Base-by-base conservation (phyloP, 2,888 invertebrate species). In the Agonopterix subpropinquella region DNA sequence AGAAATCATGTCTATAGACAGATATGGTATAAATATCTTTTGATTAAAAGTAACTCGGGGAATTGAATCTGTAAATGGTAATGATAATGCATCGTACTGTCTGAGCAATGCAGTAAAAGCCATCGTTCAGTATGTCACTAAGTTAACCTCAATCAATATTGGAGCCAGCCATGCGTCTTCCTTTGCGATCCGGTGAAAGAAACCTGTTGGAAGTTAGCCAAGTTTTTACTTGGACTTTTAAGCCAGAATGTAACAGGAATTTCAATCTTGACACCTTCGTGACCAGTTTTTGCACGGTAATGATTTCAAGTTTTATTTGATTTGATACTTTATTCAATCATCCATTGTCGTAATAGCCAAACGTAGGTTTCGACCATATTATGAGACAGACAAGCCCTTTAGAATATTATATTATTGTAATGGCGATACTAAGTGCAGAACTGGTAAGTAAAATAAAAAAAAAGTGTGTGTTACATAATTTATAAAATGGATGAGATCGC, bases 111-210 rank as follows among this genome's bases (percentile, higher is more conserved):
- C 53, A 47, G 60, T 51, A 59, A 57, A 56, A 55, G 61, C 61
- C 55, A 64, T 55, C 57, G 50, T 65, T 67, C 61, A 64, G 63
- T 67, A 62, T 72, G 73, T 72, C 69, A 70, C 67, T 66, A 64
- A 64, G 64, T 64, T 72, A 74, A 67, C 74, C 77, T 58, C 67
- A 69, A 77, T 80, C 76, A 74, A 78, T 75, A 76, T 73, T 70
- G 65, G 65, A 73, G 71, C 63, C 65, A 59, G 58, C 59, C 65
- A 65, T 65, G 63, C 64, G 66, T 74, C 70, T 74, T 68, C 64
- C 52, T 49, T 56, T 54, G 52, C 53, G 56, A 62, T 73, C 71
- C 67, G 64, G 59, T 58, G 67, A 73, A 70, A 69, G 68, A 78
- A 72, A 81, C 79, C 71, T 72, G 77, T 73, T 81, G 80, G 80